phyloP scores from a whole-genome alignment of 2,797 vertebrate genomes.

The Sciurus vulgaris region DNA sequence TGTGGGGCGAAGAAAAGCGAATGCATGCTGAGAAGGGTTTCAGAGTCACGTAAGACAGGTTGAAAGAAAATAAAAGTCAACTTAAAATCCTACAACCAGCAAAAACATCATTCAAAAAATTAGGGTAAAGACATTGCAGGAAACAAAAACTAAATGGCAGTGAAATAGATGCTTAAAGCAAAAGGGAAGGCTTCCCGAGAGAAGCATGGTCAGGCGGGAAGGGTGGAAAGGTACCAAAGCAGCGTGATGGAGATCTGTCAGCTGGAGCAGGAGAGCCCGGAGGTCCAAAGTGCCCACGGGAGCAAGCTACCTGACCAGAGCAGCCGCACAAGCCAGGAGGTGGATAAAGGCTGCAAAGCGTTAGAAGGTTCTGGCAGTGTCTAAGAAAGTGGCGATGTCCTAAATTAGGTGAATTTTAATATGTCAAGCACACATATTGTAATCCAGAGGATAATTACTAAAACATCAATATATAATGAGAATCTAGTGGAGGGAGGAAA shows the following conservation, averaged over 20 bases:
- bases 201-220: background rate
- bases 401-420: background rate
- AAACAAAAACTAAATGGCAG: background rate
- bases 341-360: background rate
- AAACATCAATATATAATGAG: background rate
- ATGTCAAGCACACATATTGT: background rate
- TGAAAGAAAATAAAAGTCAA: background rate
- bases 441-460: background rate
- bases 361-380: background rate
- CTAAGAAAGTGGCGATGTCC: background rate
- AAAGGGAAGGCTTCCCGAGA: background rate
- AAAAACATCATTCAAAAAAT: background rate
- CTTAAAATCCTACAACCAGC: background rate
- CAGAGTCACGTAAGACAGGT: background rate
- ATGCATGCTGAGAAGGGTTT: background rate
- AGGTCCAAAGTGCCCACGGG: background rate
- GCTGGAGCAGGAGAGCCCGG: background rate
- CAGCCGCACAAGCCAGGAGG: background rate
- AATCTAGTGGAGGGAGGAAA: background rate
- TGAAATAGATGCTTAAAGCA: background rate
- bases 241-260: background rate
- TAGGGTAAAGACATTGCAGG: background rate
- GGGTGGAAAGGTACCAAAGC: background rate
- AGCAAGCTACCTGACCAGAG: background rate
- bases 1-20: background rate